These are phyloP conservation scores for Zoanthus solanderi DNA, from an alignment of 92 coral and sea anemone species.

Conservation along the genomic window DNA sequence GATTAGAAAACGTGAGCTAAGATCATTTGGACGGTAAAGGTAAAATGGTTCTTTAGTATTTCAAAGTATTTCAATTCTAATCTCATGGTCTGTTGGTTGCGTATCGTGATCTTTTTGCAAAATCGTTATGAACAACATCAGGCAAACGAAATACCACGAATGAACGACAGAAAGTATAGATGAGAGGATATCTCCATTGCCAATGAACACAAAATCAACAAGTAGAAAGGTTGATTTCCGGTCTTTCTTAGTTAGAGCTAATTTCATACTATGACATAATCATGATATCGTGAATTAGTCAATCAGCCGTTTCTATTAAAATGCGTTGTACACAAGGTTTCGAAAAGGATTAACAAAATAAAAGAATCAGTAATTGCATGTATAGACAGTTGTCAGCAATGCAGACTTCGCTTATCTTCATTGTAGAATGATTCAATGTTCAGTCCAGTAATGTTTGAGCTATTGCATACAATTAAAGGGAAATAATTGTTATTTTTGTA, in stretches of 20 bases:
- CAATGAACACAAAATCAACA: background rate
- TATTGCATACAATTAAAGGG: too few relatives aligned
- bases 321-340: too few relatives aligned
- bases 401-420: too few relatives aligned
- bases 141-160: background rate
- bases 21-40: background rate
- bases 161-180: background rate
- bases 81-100: background rate
- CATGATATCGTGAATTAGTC: background rate
- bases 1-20: background rate
- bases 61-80: background rate
- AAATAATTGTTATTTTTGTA: too few relatives aligned
- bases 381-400: too few relatives aligned
- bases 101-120: background rate
- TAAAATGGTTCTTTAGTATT: background rate
- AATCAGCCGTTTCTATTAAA: background rate
- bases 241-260: background rate
- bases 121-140: background rate
- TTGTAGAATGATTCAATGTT: too few relatives aligned
- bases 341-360: too few relatives aligned
- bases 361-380: too few relatives aligned
- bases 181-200: background rate
- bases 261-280: constrained; percentile 25
- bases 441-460: too few relatives aligned
- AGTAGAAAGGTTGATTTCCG: background rate